Base-by-base conservation (phyloP, 2,888 invertebrate genomes). In the Bugulina stolonifera region DNA sequence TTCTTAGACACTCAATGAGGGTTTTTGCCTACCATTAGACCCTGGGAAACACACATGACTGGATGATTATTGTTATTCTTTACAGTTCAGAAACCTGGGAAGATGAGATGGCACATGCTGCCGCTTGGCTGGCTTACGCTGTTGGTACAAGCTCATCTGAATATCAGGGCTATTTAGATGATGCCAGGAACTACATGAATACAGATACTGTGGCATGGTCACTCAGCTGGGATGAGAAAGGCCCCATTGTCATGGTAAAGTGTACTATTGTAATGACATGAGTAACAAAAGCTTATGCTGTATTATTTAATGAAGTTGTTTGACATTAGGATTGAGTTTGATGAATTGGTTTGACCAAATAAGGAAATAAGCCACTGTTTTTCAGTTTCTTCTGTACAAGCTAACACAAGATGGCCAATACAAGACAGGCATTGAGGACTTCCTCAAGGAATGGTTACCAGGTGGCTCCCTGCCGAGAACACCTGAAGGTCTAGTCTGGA, bases 401-500 rank as follows among this genome's bases (percentile, higher is more conserved):
- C 71, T 76, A 1, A 80, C 80, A 1, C 72, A 75, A 3, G 76
- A 79, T 43, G 75, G 74, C n/a, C 75, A 74, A 34, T 80, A 80
- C 74, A 77, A 76, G 32, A 73, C 73, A 3, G 77, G 77, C 22
- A 75, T 80, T 1, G 77, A 76, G 35, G 74, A 74, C n/a, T 79
- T 78, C 3, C 77, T 79, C 71, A 71, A 71, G 0, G 72, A 74
- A 52, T 80, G 80, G 80, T 74, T 79, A 72, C 79, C 80, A 0
- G 80, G 80, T 5, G 81, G 80, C 3, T 72, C 74, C 23, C 73
- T 79, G 0, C 77, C 75, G 0, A 79, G 80, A 73, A 79, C 80
- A 0, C 80, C 80, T 0, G 76, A 78, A 55, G 82, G 81, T 10
- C 76, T 82, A 23, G 80, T 80, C n/a, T 81, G 76, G 74, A 73